Evolutionary conservation across 2,113 vertebrate genomes (phyloP), one percentile per base, ranked within the genome.

Genomic region (Catharus fuscescens): DNA sequence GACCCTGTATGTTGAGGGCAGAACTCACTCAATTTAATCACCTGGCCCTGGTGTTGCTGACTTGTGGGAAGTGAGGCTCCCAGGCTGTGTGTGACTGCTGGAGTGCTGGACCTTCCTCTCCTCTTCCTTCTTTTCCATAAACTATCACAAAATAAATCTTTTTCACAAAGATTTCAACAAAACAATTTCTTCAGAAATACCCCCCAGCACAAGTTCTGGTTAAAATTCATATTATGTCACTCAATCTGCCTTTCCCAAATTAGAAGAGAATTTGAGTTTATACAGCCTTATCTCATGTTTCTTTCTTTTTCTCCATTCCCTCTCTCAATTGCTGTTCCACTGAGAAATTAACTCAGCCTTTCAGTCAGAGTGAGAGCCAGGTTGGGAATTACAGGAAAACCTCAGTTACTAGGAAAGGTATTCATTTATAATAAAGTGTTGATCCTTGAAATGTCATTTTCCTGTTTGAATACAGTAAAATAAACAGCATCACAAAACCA

Each of bases 291-390:
- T 74, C 52, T 78, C 8, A 7, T 45, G 62, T 86, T 93, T 59
- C 38, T 32, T 62, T 90, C 36, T 76, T 38, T 79, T 83, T 56
- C n/a, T 81, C 12, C 53, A 54, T 4, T 73, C 25, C 28, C 28
- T 80, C 23, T 78, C 72, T 83, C 56, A 2, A 0, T 44, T 64
- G 62, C n/a, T 57, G 62, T 80, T 96, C 92, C 88, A 67, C 80
- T 47, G 90, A 94, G 90, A 95, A 95, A 88, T 94, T 91, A 89
- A 86, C 18, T 89, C 90, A 61, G 53, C 44, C 80, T 92, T 88
- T 85, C 84, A 80, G 79, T 54, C 61, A 76, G 53, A 60, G 31
- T 25, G 60, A 83, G 21, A 89, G 13, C 42, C 74, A 72, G 26
- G 15, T 0, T 94, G 86, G 81, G 88, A 93, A 80, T 93, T 93